These are phyloP conservation scores for Micrasema minimum DNA, from an alignment of 1,140 invertebrate genomes.

Conservation along the genomic window DNA sequence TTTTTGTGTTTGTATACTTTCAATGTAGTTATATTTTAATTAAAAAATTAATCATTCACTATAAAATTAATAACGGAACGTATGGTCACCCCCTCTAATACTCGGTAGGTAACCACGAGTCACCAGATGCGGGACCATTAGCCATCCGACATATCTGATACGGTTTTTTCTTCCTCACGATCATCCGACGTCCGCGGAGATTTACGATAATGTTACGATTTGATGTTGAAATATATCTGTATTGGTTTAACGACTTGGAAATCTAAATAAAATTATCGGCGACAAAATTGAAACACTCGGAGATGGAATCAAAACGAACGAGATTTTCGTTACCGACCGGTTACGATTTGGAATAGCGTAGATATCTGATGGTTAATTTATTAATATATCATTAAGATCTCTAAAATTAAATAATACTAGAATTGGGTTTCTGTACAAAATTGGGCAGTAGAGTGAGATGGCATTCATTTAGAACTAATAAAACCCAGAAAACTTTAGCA, in stretches of 20 bases:
- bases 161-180: constrained; percentile 33
- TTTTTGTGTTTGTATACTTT: too few species aligned
- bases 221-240: constrained; percentile 48
- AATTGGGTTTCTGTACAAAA: too few species aligned
- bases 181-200: constrained; percentile 42
- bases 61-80: too few species aligned
- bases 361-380: too few species aligned
- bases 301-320: constrained; percentile 35
- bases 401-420: too few species aligned
- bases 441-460: too few species aligned
- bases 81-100: constrained; percentile 30
- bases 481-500: too few species aligned
- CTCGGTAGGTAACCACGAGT: constrained; percentile 16
- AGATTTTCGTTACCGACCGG: constrained; percentile 16
- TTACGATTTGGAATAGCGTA: not conserved
- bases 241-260: constrained; percentile 44
- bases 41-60: too few species aligned
- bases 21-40: too few species aligned
- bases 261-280: constrained; percentile 50
- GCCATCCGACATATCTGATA: constrained; percentile 38
- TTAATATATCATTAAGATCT: too few species aligned
- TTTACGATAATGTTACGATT: constrained; percentile 49
- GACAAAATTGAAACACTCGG: constrained; percentile 30
- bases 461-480: too few species aligned
- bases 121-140: constrained; percentile 31